A percentile compares a stretch with the other conserved stretches of the same genome.
Evolutionary conservation across 2,797 vertebrate species (phyloP).

Genomic region (Taenioides sp.): DNA sequence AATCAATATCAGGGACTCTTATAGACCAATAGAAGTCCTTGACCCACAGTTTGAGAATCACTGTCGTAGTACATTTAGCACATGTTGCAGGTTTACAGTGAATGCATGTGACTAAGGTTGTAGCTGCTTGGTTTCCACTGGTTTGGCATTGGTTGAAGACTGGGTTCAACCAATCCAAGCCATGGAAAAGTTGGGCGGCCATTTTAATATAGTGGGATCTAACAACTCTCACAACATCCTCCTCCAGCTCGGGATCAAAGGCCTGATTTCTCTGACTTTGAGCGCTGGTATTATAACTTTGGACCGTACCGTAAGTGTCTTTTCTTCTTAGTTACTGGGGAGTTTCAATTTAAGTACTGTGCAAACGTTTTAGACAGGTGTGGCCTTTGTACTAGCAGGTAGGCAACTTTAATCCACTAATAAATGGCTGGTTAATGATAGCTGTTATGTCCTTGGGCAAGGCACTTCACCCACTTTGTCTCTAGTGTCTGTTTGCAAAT

Average conservation of each 20-base stretch:
- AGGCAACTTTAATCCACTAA: too few species aligned
- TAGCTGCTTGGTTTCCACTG: slow-evolving; percentile 50
- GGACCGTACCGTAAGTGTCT: slow-evolving; percentile 81
- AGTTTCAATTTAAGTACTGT: slow-evolving; percentile 15
- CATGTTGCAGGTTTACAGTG: slow-evolving; percentile 33
- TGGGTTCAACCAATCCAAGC: slow-evolving; percentile 49
- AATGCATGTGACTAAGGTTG: slow-evolving; percentile 55
- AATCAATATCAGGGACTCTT: too few species aligned
- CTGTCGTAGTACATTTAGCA: background rate
- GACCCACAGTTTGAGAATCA: slow-evolving; percentile 4
- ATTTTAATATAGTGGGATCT: slow-evolving; percentile 57
- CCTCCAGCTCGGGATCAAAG: slow-evolving; percentile 79
- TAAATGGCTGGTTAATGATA: background rate
- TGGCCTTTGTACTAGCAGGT: too few species aligned
- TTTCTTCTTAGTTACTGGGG: slow-evolving; percentile 52
- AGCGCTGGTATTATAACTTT: slow-evolving; percentile 82
- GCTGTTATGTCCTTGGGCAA: too few species aligned
- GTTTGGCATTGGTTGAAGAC: slow-evolving; percentile 54
- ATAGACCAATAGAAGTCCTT: background rate
- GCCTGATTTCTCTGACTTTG: slow-evolving; percentile 79
- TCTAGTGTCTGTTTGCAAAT: too few species aligned
- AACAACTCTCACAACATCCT: slow-evolving; percentile 72
- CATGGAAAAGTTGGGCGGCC: slow-evolving; percentile 60
- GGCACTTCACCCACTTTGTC: too few species aligned
- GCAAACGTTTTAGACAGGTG: background rate